Evolutionary conservation across 92 coral and sea anemone genomes (phyloP).

Genomic region (Palythoa heliodiscus): DNA sequence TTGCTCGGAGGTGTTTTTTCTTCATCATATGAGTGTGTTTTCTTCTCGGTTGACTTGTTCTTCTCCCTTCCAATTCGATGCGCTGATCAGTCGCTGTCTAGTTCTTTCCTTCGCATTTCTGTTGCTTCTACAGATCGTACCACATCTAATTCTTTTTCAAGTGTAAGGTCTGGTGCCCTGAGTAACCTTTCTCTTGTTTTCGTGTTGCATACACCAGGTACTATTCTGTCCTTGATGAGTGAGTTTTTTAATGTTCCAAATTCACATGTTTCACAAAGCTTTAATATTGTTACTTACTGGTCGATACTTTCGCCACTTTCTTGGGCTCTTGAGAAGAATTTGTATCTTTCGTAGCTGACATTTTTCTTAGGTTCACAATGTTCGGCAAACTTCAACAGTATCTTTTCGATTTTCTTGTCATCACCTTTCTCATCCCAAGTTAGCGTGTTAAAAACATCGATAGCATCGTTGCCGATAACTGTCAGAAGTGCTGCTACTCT

Average conservation of each 20-base stretch:
- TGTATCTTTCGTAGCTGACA: constrained; percentile 18
- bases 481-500: constrained; percentile 53
- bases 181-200: constrained; percentile 54
- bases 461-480: constrained; percentile 56
- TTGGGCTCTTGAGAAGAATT: constrained; percentile 60
- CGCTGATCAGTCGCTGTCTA: constrained; percentile 42
- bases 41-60: constrained; percentile 25
- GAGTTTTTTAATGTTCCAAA: constrained; percentile 42
- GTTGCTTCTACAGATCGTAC: constrained; percentile 58
- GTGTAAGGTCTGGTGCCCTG: constrained; percentile 49
- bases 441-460: constrained; percentile 48
- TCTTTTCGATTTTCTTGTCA: constrained; percentile 48
- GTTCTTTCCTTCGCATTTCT: constrained; percentile 42
- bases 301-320: constrained; percentile 51
- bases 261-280: constrained; percentile 49
- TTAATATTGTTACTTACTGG: constrained; percentile 47
- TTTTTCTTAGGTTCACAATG: constrained; percentile 60
- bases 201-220: constrained; percentile 42
- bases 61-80: constrained; percentile 43
- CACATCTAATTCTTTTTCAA: constrained; percentile 52
- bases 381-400: constrained; percentile 43
- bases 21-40: constrained; percentile 42
- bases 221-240: constrained; percentile 48
- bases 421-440: constrained; percentile 55
- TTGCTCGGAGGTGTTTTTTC: constrained; percentile 42